Conservation (phyloP, 2,113 vertebrate genomes). For the Microcebus ravelobensis region DNA sequence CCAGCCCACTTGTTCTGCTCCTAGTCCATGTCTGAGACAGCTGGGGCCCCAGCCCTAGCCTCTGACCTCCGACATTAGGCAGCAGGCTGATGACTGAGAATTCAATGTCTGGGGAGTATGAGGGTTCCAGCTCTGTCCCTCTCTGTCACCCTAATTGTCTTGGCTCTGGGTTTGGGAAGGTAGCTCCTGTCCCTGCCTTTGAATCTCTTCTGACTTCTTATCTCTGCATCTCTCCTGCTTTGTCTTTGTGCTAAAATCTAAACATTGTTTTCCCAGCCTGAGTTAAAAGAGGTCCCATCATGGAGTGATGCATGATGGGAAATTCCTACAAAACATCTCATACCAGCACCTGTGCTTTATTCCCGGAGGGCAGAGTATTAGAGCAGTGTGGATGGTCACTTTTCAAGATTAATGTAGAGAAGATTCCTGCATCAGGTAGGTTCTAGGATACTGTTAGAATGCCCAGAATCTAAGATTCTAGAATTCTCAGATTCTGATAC, state of each 20-base stretch:
- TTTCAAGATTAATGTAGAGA: background rate
- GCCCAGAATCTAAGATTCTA: background rate
- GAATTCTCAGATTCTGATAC: background rate
- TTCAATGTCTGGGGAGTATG: background rate
- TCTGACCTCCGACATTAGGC: background rate
- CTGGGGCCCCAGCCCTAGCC: background rate
- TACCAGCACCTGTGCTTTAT: background rate
- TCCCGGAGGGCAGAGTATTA: background rate
- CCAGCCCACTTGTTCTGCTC: background rate
- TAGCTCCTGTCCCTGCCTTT: background rate
- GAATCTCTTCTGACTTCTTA: background rate
- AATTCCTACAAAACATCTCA: background rate
- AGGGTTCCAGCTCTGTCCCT: background rate
- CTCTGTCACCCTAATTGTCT: background rate
- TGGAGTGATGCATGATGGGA: constrained; percentile 51
- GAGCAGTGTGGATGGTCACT: background rate
- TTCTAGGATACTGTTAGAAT: background rate
- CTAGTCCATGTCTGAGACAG: background rate
- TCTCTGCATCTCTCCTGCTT: background rate
- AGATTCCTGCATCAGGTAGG: background rate
- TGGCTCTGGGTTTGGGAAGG: background rate
- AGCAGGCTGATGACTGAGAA: background rate
- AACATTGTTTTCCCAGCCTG: background rate
- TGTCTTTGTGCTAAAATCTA: background rate
- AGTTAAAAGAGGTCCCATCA: background rate